phyloP scores from a whole-genome alignment of 1,140 invertebrate genomes.

The Tribolium castaneum region DNA sequence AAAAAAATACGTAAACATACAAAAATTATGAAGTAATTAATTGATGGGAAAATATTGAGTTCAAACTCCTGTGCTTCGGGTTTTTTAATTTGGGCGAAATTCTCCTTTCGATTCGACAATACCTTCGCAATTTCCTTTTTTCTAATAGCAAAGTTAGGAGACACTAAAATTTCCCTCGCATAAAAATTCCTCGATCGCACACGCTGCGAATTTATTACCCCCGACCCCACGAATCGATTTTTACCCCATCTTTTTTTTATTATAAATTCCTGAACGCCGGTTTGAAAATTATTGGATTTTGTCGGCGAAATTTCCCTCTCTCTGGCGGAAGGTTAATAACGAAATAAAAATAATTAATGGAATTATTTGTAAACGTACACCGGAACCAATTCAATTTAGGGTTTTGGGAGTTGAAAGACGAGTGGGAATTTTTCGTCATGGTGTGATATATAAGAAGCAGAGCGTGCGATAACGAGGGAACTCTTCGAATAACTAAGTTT shows the following conservation, averaged over 20 bases:
- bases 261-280: neutral
- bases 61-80: no score
- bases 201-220: constrained; percentile 15
- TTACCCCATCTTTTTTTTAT: constrained; percentile 3
- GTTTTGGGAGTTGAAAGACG: constrained; percentile 18
- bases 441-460: neutral
- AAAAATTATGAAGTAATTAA: no score
- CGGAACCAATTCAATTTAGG: constrained; percentile 20
- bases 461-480: constrained; percentile 2
- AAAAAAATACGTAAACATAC: no score
- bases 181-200: constrained; percentile 6
- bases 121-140: neutral
- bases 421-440: constrained; percentile 3
- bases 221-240: neutral
- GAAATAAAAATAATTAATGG: constrained; percentile 19
- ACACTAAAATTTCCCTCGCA: constrained; percentile 5
- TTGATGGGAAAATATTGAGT: no score
- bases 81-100: no score
- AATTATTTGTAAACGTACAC: constrained; percentile 17
- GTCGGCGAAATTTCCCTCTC: neutral
- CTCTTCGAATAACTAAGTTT: constrained; percentile 7
- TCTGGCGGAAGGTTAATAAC: constrained; percentile 13
- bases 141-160: neutral
- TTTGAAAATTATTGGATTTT: neutral
- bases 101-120: neutral